Evolutionary conservation across 2,888 invertebrate species (phyloP).

Genomic region (Lochmaea capreae): DNA sequence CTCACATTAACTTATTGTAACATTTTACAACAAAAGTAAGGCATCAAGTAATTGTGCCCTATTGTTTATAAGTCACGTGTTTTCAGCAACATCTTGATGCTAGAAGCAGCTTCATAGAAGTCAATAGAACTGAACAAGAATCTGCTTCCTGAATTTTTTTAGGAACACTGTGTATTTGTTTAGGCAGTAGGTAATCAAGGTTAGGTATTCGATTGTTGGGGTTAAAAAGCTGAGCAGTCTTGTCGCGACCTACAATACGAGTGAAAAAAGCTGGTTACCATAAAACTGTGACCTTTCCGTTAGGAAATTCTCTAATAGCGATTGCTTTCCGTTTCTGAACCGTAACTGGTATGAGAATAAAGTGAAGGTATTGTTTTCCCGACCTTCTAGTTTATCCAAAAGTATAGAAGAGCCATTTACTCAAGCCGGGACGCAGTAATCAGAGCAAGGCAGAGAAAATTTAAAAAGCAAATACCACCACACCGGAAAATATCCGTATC

Average conservation of each 20-base stretch:
- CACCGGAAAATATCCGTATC: slow-evolving; percentile 44
- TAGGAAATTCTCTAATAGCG: slow-evolving; percentile 16
- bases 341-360: slow-evolving; percentile 24
- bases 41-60: too few relatives aligned
- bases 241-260: background rate
- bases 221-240: too few relatives aligned
- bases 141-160: too few relatives aligned
- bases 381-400: slow-evolving; percentile 32
- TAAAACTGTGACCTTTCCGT: slow-evolving; percentile 23
- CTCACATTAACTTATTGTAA: too few relatives aligned
- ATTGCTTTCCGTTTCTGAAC: slow-evolving; percentile 21
- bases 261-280: background rate
- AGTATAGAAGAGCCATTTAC: slow-evolving; percentile 31
- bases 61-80: too few relatives aligned
- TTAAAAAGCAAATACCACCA: slow-evolving; percentile 49
- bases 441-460: slow-evolving; percentile 46
- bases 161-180: too few relatives aligned
- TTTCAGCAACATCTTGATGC: too few relatives aligned
- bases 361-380: slow-evolving; percentile 35
- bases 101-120: too few relatives aligned
- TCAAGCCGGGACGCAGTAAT: slow-evolving; percentile 34
- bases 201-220: too few relatives aligned
- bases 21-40: too few relatives aligned
- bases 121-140: too few relatives aligned
- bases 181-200: too few relatives aligned